Conservation (phyloP, 2,113 vertebrate species). For the Dicaeum eximium region DNA sequence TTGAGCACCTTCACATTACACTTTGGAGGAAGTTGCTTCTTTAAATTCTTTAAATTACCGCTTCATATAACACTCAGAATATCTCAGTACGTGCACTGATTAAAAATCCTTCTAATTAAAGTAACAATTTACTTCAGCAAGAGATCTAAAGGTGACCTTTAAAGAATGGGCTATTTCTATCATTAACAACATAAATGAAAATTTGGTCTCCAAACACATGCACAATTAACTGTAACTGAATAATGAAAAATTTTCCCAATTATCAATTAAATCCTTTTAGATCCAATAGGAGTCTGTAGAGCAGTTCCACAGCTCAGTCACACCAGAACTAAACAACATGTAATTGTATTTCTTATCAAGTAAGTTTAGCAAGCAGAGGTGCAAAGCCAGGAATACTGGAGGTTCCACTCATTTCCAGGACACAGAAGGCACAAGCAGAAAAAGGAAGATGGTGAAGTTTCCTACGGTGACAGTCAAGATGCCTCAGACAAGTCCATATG, state of each 20-base stretch:
- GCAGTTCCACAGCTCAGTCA: constrained; percentile 8
- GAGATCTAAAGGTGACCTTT: background rate
- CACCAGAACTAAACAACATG: background rate
- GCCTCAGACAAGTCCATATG: background rate
- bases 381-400: background rate
- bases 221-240: constrained; percentile 9
- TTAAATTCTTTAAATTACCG: background rate
- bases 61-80: background rate
- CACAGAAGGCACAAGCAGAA: background rate
- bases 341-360: background rate
- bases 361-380: background rate
- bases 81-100: background rate
- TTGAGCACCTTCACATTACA: background rate
- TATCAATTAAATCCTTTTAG: background rate
- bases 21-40: background rate
- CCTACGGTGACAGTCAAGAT: background rate
- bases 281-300: background rate
- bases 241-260: background rate
- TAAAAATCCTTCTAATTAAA: background rate
- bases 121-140: background rate
- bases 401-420: background rate
- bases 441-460: background rate
- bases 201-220: background rate
- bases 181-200: background rate
- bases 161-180: background rate